These are phyloP conservation scores for Blastomussa wellsi DNA, from an alignment of 92 coral and sea anemone genomes.

Conservation along the genomic window DNA sequence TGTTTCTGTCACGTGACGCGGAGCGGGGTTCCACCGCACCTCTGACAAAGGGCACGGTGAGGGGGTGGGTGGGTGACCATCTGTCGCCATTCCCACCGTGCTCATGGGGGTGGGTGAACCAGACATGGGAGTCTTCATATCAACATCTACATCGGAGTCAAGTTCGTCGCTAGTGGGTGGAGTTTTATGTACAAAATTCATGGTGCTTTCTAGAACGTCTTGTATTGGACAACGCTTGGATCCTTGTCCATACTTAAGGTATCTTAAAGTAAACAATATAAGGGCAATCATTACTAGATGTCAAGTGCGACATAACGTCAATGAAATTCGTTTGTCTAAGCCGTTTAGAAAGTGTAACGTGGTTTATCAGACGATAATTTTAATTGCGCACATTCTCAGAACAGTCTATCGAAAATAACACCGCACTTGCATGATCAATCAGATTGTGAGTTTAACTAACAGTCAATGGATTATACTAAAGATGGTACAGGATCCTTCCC, in stretches of 20 bases:
- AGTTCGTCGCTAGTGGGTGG: slow-evolving; percentile 50
- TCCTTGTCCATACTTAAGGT: slow-evolving; percentile 69
- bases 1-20: slow-evolving; percentile 66
- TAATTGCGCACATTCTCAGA: neutral
- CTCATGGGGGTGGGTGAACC: slow-evolving; percentile 60
- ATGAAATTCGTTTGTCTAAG: neutral
- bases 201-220: slow-evolving; percentile 69
- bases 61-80: slow-evolving; percentile 34
- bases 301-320: neutral
- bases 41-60: slow-evolving; percentile 54
- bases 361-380: neutral
- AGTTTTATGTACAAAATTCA: slow-evolving; percentile 68
- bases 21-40: slow-evolving; percentile 73
- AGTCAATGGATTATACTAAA: too few relatives aligned
- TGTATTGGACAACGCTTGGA: slow-evolving; percentile 63
- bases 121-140: slow-evolving; percentile 59
- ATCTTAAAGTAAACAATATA: slow-evolving; percentile 37
- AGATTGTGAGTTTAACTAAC: too few relatives aligned
- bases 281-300: neutral
- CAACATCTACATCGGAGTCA: slow-evolving; percentile 72
- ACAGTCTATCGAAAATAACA: too few relatives aligned
- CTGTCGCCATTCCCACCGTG: slow-evolving; percentile 18
- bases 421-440: too few relatives aligned
- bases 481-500: too few relatives aligned
- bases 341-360: neutral